phyloP scores from a whole-genome alignment of 2,888 invertebrate genomes.

The Ectemnius cavifrons region DNA sequence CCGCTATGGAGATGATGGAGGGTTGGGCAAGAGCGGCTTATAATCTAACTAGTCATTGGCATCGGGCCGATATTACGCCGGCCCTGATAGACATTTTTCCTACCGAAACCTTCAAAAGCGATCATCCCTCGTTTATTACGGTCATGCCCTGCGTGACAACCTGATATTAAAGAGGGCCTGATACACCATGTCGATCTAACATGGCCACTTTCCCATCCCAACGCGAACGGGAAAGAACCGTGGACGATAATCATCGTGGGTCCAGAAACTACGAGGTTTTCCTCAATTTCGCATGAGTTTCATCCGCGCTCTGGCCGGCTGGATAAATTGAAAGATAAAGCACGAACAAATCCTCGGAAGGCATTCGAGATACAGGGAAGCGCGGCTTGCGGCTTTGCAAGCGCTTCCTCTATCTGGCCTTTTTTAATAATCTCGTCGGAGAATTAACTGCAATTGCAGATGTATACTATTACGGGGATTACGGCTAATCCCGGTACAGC shows the following conservation, averaged over 20 bases:
- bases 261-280: conserved; percentile 2
- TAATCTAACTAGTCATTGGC: conserved; percentile 62
- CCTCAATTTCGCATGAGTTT: conserved; percentile 13
- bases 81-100: conserved; percentile 55
- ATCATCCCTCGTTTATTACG: conserved; percentile 55
- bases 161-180: conserved; percentile 48
- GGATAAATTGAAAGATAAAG: conserved; percentile 10
- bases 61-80: conserved; percentile 56
- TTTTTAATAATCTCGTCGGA: conserved; percentile 42
- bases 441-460: conserved; percentile 20
- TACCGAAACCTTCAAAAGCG: conserved; percentile 42
- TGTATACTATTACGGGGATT: conserved; percentile 23
- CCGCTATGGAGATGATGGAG: conserved; percentile 43
- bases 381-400: conserved; percentile 5
- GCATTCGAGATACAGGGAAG: too few relatives aligned
- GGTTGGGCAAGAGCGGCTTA: conserved; percentile 38
- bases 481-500: conserved; percentile 24
- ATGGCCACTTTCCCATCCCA: conserved; percentile 38
- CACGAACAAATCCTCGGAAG: conserved; percentile 38
- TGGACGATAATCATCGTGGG: too few relatives aligned
- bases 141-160: conserved; percentile 46
- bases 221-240: too few relatives aligned
- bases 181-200: conserved; percentile 48
- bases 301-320: conserved; percentile 6
- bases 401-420: conserved; percentile 2